phyloP scores from a whole-genome alignment of 2,888 invertebrate species.

The Cyaniris semiargus region DNA sequence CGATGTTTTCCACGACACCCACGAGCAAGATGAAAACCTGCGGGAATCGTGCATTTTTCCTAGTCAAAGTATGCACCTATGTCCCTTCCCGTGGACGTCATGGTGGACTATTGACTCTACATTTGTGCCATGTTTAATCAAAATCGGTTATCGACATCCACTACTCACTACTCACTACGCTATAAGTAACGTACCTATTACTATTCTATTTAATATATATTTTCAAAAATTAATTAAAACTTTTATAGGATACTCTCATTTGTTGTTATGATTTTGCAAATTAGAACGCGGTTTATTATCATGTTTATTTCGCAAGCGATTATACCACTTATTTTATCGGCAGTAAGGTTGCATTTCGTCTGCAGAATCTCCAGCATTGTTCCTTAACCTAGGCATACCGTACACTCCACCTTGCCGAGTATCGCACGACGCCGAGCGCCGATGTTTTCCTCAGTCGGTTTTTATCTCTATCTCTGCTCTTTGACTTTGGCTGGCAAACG shows the following conservation, averaged over 20 bases:
- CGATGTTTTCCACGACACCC: not conserved
- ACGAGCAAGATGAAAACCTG: not conserved
- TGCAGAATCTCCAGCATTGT: constrained; percentile 38
- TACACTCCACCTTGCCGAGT: constrained; percentile 42
- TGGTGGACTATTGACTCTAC: no score
- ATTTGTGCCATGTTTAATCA: no score
- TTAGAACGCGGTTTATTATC: constrained; percentile 37
- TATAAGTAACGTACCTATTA: not conserved
- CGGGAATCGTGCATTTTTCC: not conserved
- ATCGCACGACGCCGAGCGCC: constrained; percentile 44
- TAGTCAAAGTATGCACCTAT: not conserved
- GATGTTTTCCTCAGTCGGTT: constrained; percentile 70
- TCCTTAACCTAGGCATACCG: constrained; percentile 35
- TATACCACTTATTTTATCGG: constrained; percentile 27
- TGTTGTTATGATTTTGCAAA: constrained; percentile 47
- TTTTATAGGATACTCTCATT: constrained; percentile 39
- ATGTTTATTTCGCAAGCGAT: constrained; percentile 28
- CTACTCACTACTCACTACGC: no score
- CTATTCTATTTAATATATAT: not conserved
- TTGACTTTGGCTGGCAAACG: constrained; percentile 72
- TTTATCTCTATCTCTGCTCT: constrained; percentile 74
- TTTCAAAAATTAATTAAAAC: constrained; percentile 3
- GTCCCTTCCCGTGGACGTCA: not conserved
- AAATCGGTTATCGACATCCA: no score
- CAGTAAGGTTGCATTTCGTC: constrained; percentile 32